phyloP scores from a whole-genome alignment of 2,113 vertebrate genomes.

The Gadus chalcogrammus region DNA sequence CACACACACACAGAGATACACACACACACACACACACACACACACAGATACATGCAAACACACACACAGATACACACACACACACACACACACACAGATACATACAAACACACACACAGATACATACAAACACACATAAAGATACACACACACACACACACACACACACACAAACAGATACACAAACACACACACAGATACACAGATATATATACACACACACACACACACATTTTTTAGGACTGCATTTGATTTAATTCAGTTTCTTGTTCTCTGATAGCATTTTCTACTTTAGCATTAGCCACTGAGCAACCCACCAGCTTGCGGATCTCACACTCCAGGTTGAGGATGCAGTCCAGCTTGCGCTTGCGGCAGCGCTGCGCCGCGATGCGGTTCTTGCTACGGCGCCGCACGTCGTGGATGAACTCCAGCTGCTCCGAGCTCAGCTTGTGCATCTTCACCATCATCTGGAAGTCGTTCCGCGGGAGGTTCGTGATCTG shows the following conservation, averaged over 20 bases:
- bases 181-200: background rate
- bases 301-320: conserved; percentile 70
- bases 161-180: background rate
- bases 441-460: conserved; percentile 99
- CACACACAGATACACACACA: conserved; percentile 7
- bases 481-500: conserved; percentile 99
- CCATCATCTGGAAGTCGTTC: conserved; percentile 99
- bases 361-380: conserved; percentile 98
- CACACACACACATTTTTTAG: background rate
- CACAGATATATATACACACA: no score
- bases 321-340: conserved; percentile 98
- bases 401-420: conserved; percentile 92
- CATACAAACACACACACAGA: no score
- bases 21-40: no score
- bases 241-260: background rate
- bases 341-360: conserved; percentile 97
- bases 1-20: no score
- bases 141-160: background rate
- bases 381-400: conserved; percentile 98
- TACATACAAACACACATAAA: no score
- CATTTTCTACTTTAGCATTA: background rate
- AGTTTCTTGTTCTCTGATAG: background rate
- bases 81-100: background rate
- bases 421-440: conserved; percentile 98
- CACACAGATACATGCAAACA: conserved; percentile 5